Percentiles rank a stretch among this genome's conserved stretches.
Evolutionary conservation across 2,888 invertebrate species (phyloP).

Genomic region (Melinaea marsaeus): DNA sequence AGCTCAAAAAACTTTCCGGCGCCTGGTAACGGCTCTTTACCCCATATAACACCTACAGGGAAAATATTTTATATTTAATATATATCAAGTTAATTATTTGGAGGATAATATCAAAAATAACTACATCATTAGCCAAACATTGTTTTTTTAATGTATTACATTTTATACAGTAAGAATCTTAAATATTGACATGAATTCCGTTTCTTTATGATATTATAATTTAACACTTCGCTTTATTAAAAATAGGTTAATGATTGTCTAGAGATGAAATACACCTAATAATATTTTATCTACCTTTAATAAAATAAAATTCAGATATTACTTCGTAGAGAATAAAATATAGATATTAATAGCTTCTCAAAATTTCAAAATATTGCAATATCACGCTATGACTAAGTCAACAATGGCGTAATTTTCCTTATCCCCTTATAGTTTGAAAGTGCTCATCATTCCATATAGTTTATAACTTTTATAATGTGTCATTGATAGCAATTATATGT

Average conservation of each 20-base stretch:
- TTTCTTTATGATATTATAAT: too few relatives aligned
- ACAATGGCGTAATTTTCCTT: slow-evolving; percentile 2
- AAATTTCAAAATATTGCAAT: slow-evolving; percentile 3
- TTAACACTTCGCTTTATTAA: too few relatives aligned
- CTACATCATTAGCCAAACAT: too few relatives aligned
- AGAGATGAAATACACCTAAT: background rate
- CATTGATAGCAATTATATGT: background rate
- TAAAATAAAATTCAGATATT: background rate
- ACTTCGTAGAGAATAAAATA: background rate
- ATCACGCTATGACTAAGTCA: slow-evolving; percentile 1
- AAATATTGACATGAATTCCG: too few relatives aligned
- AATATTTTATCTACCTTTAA: background rate
- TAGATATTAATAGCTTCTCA: background rate
- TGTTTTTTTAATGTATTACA: too few relatives aligned
- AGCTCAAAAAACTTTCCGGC: slow-evolving; percentile 62
- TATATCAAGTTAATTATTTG: too few relatives aligned
- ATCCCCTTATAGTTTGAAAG: background rate
- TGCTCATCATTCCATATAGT: background rate
- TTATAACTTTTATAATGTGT: slow-evolving; percentile 2
- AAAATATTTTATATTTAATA: slow-evolving; percentile 1
- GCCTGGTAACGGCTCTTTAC: slow-evolving; percentile 53
- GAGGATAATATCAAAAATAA: too few relatives aligned
- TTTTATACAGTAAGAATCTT: too few relatives aligned
- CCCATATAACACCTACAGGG: slow-evolving; percentile 74
- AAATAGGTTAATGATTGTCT: too few relatives aligned